A percentile compares a stretch with the other conserved stretches of the same genome.
Conservation (phyloP, 2,113 vertebrate species). For the Planiliza haematocheilus region DNA sequence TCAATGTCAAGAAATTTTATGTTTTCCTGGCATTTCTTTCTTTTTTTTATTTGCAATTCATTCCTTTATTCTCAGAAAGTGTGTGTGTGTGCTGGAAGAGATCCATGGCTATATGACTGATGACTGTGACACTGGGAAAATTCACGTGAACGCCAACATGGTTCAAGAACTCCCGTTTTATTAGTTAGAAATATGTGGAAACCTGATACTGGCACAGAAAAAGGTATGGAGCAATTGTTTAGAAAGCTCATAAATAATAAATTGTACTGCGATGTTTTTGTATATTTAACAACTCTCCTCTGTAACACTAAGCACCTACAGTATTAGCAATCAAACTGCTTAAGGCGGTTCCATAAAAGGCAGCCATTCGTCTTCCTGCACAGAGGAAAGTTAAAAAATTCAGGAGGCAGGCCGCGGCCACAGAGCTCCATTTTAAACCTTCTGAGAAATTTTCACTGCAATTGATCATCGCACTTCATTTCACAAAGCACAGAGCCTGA, state of each 20-base stretch:
- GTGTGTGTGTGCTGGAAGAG: constrained; percentile 52
- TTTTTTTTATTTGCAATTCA: constrained; percentile 64
- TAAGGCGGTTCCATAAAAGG: constrained; percentile 61
- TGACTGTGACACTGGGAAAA: constrained; percentile 64
- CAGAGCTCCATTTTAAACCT: constrained; percentile 74
- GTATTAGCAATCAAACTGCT: constrained; percentile 68
- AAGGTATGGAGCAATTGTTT: constrained; percentile 58
- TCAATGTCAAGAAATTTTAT: constrained; percentile 71
- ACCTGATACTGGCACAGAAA: constrained; percentile 22
- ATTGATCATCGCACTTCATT: constrained; percentile 78
- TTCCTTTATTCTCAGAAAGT: constrained; percentile 62
- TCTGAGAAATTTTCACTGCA: constrained; percentile 70
- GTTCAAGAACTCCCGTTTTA: constrained; percentile 40
- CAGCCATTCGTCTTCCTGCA: constrained; percentile 64
- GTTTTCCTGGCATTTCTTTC: constrained; percentile 72
- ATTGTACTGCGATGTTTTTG: constrained; percentile 48
- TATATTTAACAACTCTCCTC: constrained; percentile 54
- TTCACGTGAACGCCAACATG: constrained; percentile 38
- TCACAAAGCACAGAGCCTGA: constrained; percentile 65
- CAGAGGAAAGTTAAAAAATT: constrained; percentile 70
- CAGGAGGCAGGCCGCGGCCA: constrained; percentile 50
- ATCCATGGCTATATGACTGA: constrained; percentile 63
- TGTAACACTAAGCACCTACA: constrained; percentile 64
- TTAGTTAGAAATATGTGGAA: constrained; percentile 14
- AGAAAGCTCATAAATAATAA: constrained; percentile 62